Percentiles rank a stretch among this genome's conserved stretches.
phyloP scores from a whole-genome alignment of 1,140 invertebrate genomes.

The Drosophila ogumai region DNA sequence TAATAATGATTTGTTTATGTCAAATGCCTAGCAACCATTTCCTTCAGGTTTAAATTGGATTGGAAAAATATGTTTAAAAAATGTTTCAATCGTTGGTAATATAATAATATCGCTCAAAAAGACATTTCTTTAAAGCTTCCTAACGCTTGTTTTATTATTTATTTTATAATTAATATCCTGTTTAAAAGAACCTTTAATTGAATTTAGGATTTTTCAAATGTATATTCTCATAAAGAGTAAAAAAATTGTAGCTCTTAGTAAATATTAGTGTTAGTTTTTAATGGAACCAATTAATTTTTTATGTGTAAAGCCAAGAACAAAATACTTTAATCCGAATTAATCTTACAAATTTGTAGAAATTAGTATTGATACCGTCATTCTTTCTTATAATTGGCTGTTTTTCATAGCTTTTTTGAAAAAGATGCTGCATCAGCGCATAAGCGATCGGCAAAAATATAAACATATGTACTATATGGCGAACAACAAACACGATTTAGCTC shows the following conservation, averaged over 20 bases:
- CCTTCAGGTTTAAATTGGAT: neutral
- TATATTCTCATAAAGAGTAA: too few relatives aligned
- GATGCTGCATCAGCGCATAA: constrained; percentile 45
- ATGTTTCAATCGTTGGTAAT: neutral
- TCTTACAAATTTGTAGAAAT: neutral
- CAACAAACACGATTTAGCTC: constrained; percentile 46
- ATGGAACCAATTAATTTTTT: too few relatives aligned
- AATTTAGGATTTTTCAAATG: too few relatives aligned
- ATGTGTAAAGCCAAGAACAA: neutral
- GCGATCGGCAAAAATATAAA: constrained; percentile 10
- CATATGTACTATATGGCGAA: constrained; percentile 19
- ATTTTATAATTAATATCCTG: too few relatives aligned
- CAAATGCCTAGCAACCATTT: neutral
- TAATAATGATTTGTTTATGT: neutral
- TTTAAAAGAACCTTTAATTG: too few relatives aligned
- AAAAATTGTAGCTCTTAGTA: too few relatives aligned
- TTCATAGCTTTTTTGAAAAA: constrained; percentile 13
- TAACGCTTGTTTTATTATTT: too few relatives aligned
- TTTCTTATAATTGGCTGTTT: neutral
- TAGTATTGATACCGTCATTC: neutral
- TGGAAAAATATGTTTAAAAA: neutral
- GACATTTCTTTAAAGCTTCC: too few relatives aligned
- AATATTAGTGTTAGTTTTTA: too few relatives aligned
- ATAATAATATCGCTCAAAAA: too few relatives aligned
- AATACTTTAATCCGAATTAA: neutral